Evolutionary conservation across 2,113 vertebrate species (phyloP).

Genomic region (Gnathonemus echidnorhynchus): DNA sequence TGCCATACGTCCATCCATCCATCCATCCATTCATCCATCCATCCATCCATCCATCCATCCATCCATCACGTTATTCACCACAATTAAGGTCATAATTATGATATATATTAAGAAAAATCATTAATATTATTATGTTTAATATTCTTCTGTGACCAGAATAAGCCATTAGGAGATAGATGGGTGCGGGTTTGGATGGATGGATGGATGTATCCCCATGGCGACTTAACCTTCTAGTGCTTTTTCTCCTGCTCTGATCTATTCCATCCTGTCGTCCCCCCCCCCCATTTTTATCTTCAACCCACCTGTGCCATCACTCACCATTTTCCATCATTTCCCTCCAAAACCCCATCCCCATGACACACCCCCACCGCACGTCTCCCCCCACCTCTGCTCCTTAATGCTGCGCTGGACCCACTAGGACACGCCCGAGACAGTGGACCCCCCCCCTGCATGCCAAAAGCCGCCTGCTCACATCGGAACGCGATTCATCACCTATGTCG

Average conservation of each 20-base stretch:
- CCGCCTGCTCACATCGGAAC: no score
- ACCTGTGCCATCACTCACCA: background rate
- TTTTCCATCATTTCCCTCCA: constrained; percentile 21
- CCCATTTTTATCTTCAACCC: background rate
- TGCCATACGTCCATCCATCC: background rate
- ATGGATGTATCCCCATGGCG: no score
- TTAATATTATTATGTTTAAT: background rate
- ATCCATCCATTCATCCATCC: background rate
- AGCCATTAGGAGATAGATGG: background rate
- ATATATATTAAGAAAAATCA: background rate
- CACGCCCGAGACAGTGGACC: no score
- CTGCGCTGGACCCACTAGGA: no score
- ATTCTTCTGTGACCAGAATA: background rate
- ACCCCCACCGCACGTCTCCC: background rate
- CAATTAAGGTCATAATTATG: background rate
- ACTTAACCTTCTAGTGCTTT: background rate
- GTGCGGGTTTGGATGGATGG: background rate
- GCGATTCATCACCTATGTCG: background rate
- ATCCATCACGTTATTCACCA: background rate
- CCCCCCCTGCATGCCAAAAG: background rate
- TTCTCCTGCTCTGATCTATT: background rate
- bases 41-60: background rate
- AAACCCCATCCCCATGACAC: background rate
- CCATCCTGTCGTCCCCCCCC: background rate
- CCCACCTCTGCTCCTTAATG: background rate